Conservation (phyloP, 2,113 vertebrate species). For the Ciconia boyciana region DNA sequence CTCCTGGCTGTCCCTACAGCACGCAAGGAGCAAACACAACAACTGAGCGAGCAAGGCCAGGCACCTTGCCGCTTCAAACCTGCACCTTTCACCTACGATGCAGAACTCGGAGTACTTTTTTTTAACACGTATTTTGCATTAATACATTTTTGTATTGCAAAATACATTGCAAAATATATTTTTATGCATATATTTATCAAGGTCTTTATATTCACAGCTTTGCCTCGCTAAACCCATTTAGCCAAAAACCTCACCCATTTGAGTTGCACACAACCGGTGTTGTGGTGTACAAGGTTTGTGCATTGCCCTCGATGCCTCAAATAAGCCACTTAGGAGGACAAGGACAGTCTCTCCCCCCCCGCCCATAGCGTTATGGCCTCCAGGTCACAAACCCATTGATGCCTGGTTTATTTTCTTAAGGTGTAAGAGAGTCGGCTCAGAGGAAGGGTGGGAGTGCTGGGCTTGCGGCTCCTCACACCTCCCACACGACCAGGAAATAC, state of each 20-base stretch:
- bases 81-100: neutral
- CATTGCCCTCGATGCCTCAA: fast-evolving
- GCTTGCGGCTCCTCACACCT: neutral
- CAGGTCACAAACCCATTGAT: neutral
- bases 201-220: neutral
- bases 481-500: constrained; percentile 7
- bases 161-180: neutral
- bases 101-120: neutral
- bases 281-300: fast-evolving
- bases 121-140: neutral
- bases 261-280: neutral
- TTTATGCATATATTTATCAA: neutral
- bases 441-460: neutral
- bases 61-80: neutral
- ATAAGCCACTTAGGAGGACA: neutral
- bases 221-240: neutral
- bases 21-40: fast-evolving
- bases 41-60: neutral
- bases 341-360: neutral
- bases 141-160: no score
- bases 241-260: neutral
- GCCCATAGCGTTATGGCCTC: fast-evolving
- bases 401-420: neutral
- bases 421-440: neutral
- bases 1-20: no score